phyloP scores from a whole-genome alignment of 2,797 vertebrate species.

The Poecilia picta region DNA sequence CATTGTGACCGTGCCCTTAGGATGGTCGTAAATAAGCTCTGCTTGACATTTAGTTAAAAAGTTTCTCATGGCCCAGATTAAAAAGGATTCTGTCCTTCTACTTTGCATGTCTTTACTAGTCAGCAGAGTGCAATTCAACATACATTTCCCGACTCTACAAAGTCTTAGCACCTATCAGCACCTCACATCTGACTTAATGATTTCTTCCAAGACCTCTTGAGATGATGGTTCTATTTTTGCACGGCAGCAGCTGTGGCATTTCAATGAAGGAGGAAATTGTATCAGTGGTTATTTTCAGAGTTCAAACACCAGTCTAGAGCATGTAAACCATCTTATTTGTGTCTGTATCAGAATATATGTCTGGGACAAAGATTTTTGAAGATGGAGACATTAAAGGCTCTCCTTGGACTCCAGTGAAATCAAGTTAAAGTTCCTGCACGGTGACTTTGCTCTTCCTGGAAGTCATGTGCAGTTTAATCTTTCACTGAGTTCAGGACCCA shows the following conservation, averaged over 20 bases:
- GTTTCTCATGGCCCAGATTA: constrained; percentile 21
- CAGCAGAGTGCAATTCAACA: constrained; percentile 26
- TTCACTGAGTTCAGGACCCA: constrained; percentile 55
- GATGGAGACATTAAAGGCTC: constrained; percentile 51
- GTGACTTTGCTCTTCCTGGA: constrained; percentile 74
- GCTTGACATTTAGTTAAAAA: constrained; percentile 47
- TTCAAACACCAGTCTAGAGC: constrained; percentile 45
- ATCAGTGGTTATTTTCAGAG: constrained; percentile 79
- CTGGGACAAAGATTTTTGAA: constrained; percentile 19
- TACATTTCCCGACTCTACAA: constrained; percentile 14
- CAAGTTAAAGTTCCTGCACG: constrained; percentile 56
- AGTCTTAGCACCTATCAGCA: constrained; percentile 60
- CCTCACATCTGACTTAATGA: constrained; percentile 61
- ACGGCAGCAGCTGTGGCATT: constrained; percentile 76
- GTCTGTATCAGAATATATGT: background rate
- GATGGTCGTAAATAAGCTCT: constrained; percentile 28
- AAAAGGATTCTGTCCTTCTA: constrained; percentile 24
- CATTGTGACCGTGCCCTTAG: background rate
- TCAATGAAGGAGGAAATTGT: constrained; percentile 60
- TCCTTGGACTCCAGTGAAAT: constrained; percentile 57
- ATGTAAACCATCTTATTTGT: constrained; percentile 40
- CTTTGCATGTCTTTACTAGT: constrained; percentile 37
- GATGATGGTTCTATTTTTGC: constrained; percentile 75
- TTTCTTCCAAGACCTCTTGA: constrained; percentile 71
- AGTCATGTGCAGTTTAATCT: constrained; percentile 69